Percentiles rank a stretch among this genome's conserved stretches.
These are phyloP conservation scores for Ganaspis sp. DNA, from an alignment of 1,140 invertebrate genomes.

Conservation along the genomic window DNA sequence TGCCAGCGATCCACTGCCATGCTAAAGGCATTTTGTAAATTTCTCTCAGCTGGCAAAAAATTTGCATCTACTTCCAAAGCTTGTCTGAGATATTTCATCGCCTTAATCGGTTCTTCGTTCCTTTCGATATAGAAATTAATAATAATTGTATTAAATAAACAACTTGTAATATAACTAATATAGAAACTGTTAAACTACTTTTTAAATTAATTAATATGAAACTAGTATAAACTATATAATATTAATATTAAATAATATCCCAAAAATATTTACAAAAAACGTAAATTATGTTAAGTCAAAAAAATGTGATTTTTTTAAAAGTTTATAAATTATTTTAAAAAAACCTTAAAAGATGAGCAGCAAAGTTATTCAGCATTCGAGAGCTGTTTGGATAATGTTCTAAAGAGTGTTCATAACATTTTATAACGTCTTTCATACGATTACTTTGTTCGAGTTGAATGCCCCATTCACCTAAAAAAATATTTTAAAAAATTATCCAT, in stretches of 20 bases:
- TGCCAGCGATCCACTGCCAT: conserved; percentile 85
- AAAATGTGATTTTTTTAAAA: neutral
- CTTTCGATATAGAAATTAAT: conserved; percentile 54
- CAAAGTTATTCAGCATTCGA: conserved; percentile 66
- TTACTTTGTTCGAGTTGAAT: conserved; percentile 57
- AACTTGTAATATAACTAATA: too few species aligned
- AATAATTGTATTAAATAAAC: too few species aligned
- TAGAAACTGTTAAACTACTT: too few species aligned
- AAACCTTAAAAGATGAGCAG: conserved; percentile 64
- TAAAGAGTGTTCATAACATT: conserved; percentile 62
- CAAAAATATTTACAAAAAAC: too few species aligned
- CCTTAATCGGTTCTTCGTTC: conserved; percentile 57
- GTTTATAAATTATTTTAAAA: neutral
- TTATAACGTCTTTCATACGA: conserved; percentile 55
- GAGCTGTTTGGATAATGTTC: conserved; percentile 63
- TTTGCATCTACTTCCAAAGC: conserved; percentile 55
- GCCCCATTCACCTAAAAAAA: conserved; percentile 66
- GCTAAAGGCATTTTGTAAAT: conserved; percentile 66
- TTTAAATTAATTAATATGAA: too few species aligned
- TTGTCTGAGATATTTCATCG: conserved; percentile 61
- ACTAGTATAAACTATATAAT: too few species aligned
- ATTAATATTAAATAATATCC: too few species aligned
- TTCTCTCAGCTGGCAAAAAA: conserved; percentile 66
- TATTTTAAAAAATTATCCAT: too few species aligned
- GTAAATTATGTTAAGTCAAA: too few species aligned